Base-by-base conservation (phyloP, 2,888 invertebrate species). In the Ellobium chinense region DNA sequence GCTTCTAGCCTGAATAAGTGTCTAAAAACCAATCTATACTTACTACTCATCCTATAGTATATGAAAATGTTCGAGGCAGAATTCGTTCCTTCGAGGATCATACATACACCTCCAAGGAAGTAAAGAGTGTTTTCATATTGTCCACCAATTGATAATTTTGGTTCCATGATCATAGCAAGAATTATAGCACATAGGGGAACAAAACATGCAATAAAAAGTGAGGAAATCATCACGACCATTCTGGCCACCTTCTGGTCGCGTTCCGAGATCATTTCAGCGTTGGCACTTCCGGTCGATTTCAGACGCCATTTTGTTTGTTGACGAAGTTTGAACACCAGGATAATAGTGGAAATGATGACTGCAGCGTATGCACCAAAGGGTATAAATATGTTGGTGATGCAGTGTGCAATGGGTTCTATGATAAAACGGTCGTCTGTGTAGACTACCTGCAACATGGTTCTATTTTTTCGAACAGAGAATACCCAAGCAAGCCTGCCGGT, bases 191-290 rank as follows among this genome's bases (percentile, higher is more conserved):
- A 4, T 3, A 62, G 4, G 29, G 60, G 60, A n/a, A 62, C 3
- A n/a, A 62, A 62, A 27, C 60, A 62, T 2, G n/a, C 24, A 27
- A 62, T 62, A 14, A 62, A 62, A 3, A 62, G 24, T 7, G 60
- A 29, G 24, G 60, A 62, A 3, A 62, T 62, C 60, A 62, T 62
- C 60, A 62, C 60, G 29, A 62, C 29, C 60, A 62, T 62, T 29
- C 29, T 62, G 60, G 60, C 60, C 27, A 62, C 60, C 14, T 24
- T 62, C 60, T 27, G 27, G 29, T 62, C 14, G 12, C 60, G 60
- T 4, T 27, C 29, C 9, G 24, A 27, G 27, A 62, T 9, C n/a
- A n/a, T n/a, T 3, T 62, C 60, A 21, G 24, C 60, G 24, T 62
- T 27, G 24, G 7, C 4, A 21, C n/a, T 21, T 5, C 3, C 12